Evolutionary conservation across 92 coral and sea anemone species (phyloP).

Genomic region (Pocillopora meandrina): DNA sequence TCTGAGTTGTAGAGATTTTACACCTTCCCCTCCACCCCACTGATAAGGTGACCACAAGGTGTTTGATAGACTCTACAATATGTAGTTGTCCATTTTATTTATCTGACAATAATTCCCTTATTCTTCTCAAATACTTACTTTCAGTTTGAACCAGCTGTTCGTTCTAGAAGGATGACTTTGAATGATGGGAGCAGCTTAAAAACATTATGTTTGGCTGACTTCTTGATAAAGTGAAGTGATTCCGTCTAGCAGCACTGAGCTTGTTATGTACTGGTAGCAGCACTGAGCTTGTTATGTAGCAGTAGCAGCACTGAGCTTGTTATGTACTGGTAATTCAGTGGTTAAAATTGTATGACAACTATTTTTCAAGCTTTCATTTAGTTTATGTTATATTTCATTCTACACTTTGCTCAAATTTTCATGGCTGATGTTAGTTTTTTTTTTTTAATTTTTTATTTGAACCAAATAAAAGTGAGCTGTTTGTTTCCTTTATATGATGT

Average conservation of each 20-base stretch:
- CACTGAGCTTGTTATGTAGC: too few species aligned
- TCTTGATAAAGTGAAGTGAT: slow-evolving; percentile 37
- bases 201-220: slow-evolving; percentile 39
- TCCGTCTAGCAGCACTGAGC: slow-evolving; percentile 31
- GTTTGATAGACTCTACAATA: background rate
- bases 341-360: too few species aligned
- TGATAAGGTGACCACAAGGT: background rate
- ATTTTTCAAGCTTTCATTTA: too few species aligned
- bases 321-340: too few species aligned
- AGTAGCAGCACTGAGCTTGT: too few species aligned
- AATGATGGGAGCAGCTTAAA: slow-evolving; percentile 45
- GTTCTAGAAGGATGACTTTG: slow-evolving; percentile 35
- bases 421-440: too few species aligned
- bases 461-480: too few species aligned
- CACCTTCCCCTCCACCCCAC: background rate
- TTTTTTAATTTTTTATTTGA: too few species aligned
- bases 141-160: slow-evolving; percentile 44
- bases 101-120: background rate
- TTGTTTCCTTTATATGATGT: too few species aligned
- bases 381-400: too few species aligned
- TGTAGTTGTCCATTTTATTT: background rate
- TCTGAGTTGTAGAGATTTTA: background rate
- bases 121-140: background rate
- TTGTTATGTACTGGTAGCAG: too few species aligned
- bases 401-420: too few species aligned